Evolutionary conservation across 1,140 invertebrate genomes (phyloP).

Genomic region (Achroia grisella): DNA sequence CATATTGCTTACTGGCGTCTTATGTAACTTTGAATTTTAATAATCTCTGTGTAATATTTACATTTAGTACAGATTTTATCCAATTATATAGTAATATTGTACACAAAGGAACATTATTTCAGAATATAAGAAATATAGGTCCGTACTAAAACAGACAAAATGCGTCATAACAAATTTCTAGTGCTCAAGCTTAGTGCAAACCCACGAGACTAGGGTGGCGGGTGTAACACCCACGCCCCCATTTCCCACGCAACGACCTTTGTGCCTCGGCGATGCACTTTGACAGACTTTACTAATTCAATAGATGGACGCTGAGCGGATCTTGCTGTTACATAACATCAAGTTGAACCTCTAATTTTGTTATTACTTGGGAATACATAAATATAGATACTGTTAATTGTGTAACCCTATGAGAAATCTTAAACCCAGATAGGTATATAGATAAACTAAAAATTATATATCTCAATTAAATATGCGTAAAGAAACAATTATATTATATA

Average conservation of each 20-base stretch:
- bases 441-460: too few relatives aligned
- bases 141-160: constrained; percentile 37
- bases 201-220: constrained; percentile 20
- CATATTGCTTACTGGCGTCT: too few relatives aligned
- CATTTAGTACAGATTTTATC: too few relatives aligned
- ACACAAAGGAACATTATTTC: background rate
- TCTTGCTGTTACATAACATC: constrained; percentile 9
- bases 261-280: constrained; percentile 67
- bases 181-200: constrained; percentile 49
- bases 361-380: too few relatives aligned
- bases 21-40: too few relatives aligned
- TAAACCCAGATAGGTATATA: too few relatives aligned
- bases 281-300: constrained; percentile 72
- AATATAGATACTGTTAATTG: too few relatives aligned
- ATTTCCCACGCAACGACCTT: constrained; percentile 68
- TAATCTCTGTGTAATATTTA: too few relatives aligned
- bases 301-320: constrained; percentile 56
- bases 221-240: constrained; percentile 28
- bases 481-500: too few relatives aligned
- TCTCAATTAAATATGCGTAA: too few relatives aligned
- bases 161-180: constrained; percentile 71
- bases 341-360: background rate
- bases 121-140: constrained; percentile 13
- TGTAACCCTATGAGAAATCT: too few relatives aligned
- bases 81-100: too few relatives aligned